phyloP scores from a whole-genome alignment of 2,888 invertebrate genomes.

The Saturnia japonica region DNA sequence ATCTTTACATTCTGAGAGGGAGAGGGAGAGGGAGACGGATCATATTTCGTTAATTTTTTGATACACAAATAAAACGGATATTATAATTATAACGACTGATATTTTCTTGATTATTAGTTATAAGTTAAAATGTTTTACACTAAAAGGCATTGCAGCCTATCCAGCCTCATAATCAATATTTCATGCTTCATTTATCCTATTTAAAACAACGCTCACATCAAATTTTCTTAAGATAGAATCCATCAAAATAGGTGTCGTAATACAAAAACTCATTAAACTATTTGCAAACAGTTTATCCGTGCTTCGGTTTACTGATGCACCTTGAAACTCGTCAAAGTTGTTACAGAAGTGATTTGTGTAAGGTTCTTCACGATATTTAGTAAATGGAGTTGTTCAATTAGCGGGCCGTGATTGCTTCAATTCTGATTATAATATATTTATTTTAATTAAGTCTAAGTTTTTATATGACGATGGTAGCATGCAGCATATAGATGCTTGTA shows the following conservation, averaged over 20 bases:
- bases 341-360: not conserved
- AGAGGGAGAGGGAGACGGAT: too few relatives aligned
- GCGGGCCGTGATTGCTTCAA: not conserved
- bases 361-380: not conserved
- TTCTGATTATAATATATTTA: not conserved
- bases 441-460: not conserved
- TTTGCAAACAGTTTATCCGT: not conserved
- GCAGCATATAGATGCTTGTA: too few relatives aligned
- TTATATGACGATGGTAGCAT: too few relatives aligned
- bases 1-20: too few relatives aligned
- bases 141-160: not conserved
- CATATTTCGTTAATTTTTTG: too few relatives aligned
- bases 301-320: not conserved
- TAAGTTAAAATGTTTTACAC: not conserved
- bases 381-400: not conserved
- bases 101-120: not conserved
- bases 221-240: conserved; percentile 12
- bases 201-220: not conserved
- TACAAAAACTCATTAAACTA: conserved; percentile 20
- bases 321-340: not conserved
- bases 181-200: not conserved
- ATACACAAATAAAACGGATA: too few relatives aligned
- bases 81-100: too few relatives aligned
- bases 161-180: not conserved
- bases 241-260: conserved; percentile 19